Conservation (phyloP, 2,888 invertebrate species). For the Brachyopa scutellaris region DNA sequence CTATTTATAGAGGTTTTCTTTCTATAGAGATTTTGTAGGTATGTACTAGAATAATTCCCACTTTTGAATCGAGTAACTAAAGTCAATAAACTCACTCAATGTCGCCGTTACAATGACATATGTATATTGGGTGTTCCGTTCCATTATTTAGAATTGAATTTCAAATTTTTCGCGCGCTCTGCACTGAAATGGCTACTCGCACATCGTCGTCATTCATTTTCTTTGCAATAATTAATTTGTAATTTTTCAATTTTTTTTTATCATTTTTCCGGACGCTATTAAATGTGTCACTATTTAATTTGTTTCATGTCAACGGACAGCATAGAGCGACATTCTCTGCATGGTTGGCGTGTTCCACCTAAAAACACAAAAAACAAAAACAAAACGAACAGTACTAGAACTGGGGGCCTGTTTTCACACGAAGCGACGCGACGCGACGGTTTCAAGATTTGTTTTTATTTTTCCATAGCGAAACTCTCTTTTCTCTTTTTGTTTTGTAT, state of each 20-base stretch:
- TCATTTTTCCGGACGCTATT: slow-evolving; percentile 25
- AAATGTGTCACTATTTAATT: slow-evolving; percentile 48
- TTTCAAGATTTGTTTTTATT: slow-evolving; percentile 2
- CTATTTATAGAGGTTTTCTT: no score
- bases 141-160: slow-evolving; percentile 38
- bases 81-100: slow-evolving; percentile 13
- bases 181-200: neutral
- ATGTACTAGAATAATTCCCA: no score
- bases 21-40: no score
- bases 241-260: slow-evolving; percentile 45
- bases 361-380: slow-evolving; percentile 23
- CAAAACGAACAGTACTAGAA: neutral
- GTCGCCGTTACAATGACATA: neutral
- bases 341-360: slow-evolving; percentile 19
- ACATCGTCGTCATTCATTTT: slow-evolving; percentile 24
- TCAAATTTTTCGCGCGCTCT: slow-evolving; percentile 28
- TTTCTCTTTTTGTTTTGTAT: neutral
- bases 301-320: slow-evolving; percentile 31
- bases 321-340: slow-evolving; percentile 12
- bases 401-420: neutral
- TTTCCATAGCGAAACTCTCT: no score
- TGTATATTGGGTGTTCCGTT: neutral
- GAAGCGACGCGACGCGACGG: neutral
- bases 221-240: slow-evolving; percentile 42
- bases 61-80: neutral